Conservation (phyloP, 1,140 invertebrate genomes). For the Lucilia cuprina region DNA sequence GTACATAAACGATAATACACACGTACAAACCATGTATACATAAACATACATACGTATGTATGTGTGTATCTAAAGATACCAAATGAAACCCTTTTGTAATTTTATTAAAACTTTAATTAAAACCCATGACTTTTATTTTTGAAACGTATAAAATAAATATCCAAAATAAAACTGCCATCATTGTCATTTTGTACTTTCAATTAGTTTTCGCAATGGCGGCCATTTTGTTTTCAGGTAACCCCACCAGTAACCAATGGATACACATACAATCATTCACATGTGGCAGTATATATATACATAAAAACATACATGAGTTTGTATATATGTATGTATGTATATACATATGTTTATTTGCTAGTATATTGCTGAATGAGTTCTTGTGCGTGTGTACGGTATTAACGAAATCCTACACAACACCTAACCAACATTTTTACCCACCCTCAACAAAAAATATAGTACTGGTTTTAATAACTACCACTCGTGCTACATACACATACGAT, state of each 20-base stretch:
- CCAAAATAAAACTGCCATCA: conserved; percentile 29
- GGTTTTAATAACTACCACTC: neutral
- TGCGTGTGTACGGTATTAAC: conserved; percentile 21
- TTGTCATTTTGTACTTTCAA: conserved; percentile 23
- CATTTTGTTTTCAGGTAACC: conserved; percentile 27
- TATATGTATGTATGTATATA: neutral
- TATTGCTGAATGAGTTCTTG: neutral
- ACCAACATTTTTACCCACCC: neutral
- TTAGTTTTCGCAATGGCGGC: conserved; percentile 29
- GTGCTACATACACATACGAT: neutral
- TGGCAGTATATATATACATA: neutral
- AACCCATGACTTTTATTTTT: conserved; percentile 21
- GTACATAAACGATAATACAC: too few relatives aligned
- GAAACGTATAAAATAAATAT: conserved; percentile 17
- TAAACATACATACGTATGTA: neutral
- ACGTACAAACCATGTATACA: neutral
- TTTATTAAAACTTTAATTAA: conserved; percentile 28
- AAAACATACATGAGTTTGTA: neutral
- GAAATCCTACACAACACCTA: conserved; percentile 29
- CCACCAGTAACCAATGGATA: conserved; percentile 33
- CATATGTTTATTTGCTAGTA: neutral
- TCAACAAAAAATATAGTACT: neutral
- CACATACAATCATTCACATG: neutral
- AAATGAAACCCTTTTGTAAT: neutral
- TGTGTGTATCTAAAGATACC: conserved; percentile 1